These are phyloP conservation scores for Laodelphax striatellus DNA, from an alignment of 1,140 invertebrate species.

Conservation along the genomic window DNA sequence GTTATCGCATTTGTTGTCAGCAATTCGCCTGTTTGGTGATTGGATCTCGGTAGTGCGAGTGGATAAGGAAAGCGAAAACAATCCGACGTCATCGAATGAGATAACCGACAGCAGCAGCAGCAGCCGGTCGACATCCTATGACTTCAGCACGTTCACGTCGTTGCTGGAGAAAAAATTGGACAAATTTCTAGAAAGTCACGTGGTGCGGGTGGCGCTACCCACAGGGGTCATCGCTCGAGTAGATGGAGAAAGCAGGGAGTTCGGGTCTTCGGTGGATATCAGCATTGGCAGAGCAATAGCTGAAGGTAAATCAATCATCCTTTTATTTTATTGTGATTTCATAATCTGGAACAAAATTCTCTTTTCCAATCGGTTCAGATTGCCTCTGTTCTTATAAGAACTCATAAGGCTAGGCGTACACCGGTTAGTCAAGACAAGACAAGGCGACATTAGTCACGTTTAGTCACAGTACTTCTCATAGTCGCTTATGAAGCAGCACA, in stretches of 20 bases:
- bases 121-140: neutral
- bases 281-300: constrained; percentile 14
- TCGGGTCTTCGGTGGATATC: constrained; percentile 16
- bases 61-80: neutral
- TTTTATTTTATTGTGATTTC: neutral
- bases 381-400: no score
- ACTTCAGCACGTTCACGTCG: neutral
- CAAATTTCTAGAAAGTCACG: constrained; percentile 16
- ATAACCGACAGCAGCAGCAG: no score
- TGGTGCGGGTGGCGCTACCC: constrained; percentile 16
- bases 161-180: constrained; percentile 18
- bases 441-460: no score
- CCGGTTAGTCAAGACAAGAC: no score
- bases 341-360: no score
- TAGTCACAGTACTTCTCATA: no score
- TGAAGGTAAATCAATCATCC: constrained; percentile 8
- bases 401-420: no score
- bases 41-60: neutral
- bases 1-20: neutral
- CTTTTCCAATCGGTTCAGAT: no score
- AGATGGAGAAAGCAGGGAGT: constrained; percentile 5
- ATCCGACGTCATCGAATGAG: no score
- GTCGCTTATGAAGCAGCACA: no score
- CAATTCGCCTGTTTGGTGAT: neutral
- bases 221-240: constrained; percentile 13